Evolutionary conservation across 2,797 vertebrate species (phyloP), one percentile per base, ranked within the genome.

Genomic region (Mallotus villosus): DNA sequence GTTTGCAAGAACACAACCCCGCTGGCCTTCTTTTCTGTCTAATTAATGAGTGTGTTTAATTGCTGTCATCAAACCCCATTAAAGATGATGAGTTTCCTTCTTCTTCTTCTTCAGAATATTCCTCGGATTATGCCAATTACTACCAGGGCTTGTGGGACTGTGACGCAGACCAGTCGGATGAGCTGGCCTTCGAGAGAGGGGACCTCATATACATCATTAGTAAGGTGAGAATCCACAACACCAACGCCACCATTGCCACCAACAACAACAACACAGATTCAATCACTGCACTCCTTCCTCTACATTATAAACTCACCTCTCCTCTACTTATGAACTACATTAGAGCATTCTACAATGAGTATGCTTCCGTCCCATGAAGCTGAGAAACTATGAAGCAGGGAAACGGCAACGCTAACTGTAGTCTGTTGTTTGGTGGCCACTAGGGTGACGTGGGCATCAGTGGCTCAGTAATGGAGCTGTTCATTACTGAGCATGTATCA

Each of bases 141-240:
- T 99, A 97, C 90, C 97, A 96, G 79, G 90, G 95, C 14, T 46
- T 97, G 9, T 99, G 98, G 98, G 94, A 98, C 74, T 99, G 96
- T 90, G 84, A 53, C 16, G 84, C 92, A 0, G 94, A 96, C 24
- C 86, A 95, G 58, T 88, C 92, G 0, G 96, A 98, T 7, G 98
- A 99, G 85, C 93, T 99, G 82, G 85, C 90, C 78, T 99, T 99
- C 88, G 91, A 80, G 2, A 93, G 96, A 3, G 98, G 98, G 5
- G 98, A 99, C 85, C 84, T 99, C 91, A 95, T 99, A 87, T 91
- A 87, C 83, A 90, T 99, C 86, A 84, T 99, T 34, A 98, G 96
- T 93, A 98, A 98, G 97, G 97, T 99, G 82, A 86, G 91, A 53
- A 24, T 65, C 32, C 5, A 57, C 63, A 63, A n/a, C 76, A 46